These are phyloP conservation scores for Augiades crinisus DNA, from an alignment of 2,888 invertebrate genomes.

Conservation along the genomic window DNA sequence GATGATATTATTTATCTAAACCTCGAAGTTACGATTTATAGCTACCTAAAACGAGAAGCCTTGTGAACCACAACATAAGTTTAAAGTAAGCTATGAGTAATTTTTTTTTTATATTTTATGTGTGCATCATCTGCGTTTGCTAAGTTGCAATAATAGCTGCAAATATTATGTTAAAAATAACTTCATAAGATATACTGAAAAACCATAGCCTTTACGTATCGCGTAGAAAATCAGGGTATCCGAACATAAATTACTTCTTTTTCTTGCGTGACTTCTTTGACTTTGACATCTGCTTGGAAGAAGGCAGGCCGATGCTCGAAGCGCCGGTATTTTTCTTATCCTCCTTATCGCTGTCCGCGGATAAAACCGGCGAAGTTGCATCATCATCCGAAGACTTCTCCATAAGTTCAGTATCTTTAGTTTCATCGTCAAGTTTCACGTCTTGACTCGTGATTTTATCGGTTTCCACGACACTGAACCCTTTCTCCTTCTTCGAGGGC, in stretches of 20 bases:
- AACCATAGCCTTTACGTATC: constrained; percentile 37
- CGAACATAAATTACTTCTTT: constrained; percentile 80
- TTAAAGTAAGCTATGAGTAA: constrained; percentile 31
- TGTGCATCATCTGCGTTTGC: constrained; percentile 56
- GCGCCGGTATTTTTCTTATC: constrained; percentile 64
- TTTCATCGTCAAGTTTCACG: constrained; percentile 63
- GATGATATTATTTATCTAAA: constrained; percentile 47
- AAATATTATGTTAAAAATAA: constrained; percentile 42
- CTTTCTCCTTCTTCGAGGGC: constrained; percentile 60
- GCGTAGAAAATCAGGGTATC: constrained; percentile 42
- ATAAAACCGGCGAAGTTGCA: constrained; percentile 70
- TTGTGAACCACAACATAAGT: constrained; percentile 12
- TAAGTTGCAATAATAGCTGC: constrained; percentile 56
- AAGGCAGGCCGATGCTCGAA: constrained; percentile 56
- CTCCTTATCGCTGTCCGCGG: constrained; percentile 81
- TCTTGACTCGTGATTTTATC: constrained; percentile 68
- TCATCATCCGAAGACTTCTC: constrained; percentile 83
- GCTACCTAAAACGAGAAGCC: constrained; percentile 24
- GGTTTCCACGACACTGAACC: constrained; percentile 65
- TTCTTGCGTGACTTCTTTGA: constrained; percentile 83
- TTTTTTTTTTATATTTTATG: constrained; percentile 60
- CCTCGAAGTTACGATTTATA: constrained; percentile 28
- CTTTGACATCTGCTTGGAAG: constrained; percentile 63
- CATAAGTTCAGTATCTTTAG: constrained; percentile 53
- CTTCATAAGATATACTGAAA: constrained; percentile 34